A percentile compares a stretch with the other conserved stretches of the same genome.
Conservation (phyloP, 2,888 invertebrate genomes). For the Tholera decimalis region DNA sequence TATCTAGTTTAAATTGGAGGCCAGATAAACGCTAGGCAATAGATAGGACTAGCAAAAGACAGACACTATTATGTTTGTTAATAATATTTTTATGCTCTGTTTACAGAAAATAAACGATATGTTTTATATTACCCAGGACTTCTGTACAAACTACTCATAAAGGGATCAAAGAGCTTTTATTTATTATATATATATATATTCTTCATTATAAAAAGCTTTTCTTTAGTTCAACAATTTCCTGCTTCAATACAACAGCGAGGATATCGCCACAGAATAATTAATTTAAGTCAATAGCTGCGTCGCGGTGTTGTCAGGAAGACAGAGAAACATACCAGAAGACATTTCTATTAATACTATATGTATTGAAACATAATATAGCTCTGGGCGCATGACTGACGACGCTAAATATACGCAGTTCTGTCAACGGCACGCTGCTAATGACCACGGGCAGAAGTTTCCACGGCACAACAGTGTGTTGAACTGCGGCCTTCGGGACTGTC, state of each 20-base stretch:
- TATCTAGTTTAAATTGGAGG: too few relatives aligned
- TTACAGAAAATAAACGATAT: too few relatives aligned
- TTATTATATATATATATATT: too few relatives aligned
- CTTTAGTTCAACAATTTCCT: background rate
- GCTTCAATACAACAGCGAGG: background rate
- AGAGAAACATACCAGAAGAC: conserved; percentile 33
- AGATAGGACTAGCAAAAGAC: too few relatives aligned
- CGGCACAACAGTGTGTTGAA: conserved; percentile 1
- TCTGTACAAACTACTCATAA: background rate
- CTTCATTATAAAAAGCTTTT: background rate
- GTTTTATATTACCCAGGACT: background rate
- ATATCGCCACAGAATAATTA: background rate
- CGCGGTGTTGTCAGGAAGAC: conserved; percentile 35
- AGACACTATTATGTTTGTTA: too few relatives aligned
- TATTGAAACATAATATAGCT: conserved; percentile 65
- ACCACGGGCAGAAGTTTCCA: conserved; percentile 48
- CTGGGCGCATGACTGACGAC: conserved; percentile 62
- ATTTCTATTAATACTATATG: conserved; percentile 60
- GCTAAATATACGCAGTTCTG: conserved; percentile 70
- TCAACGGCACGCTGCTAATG: conserved; percentile 67
- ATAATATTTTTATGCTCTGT: too few relatives aligned
- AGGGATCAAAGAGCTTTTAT: background rate
- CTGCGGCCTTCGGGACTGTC: background rate
- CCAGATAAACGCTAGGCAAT: too few relatives aligned
- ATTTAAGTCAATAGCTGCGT: conserved; percentile 1